Evolutionary conservation across 2,113 vertebrate species (phyloP).

Genomic region (Sturnus vulgaris): DNA sequence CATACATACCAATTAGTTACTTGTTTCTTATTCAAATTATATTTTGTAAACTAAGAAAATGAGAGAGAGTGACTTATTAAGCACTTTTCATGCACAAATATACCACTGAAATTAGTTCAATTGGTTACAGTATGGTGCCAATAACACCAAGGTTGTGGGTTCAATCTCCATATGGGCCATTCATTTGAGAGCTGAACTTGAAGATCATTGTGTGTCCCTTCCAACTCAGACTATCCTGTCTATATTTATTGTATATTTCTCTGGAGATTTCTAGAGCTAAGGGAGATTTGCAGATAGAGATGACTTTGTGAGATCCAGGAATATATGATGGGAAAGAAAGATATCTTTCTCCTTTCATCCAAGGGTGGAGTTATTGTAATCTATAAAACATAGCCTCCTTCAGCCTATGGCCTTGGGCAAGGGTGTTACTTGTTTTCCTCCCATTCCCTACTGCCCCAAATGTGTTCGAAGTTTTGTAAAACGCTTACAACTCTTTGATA

Average conservation of each 20-base stretch:
- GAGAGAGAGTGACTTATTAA: neutral
- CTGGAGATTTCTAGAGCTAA: neutral
- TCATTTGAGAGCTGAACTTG: neutral
- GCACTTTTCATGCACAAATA: neutral
- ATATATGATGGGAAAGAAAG: neutral
- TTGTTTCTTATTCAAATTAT: neutral
- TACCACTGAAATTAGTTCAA: neutral
- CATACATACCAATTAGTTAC: neutral
- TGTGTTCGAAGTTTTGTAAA: constrained; percentile 16
- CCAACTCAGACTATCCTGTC: neutral
- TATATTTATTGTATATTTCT: neutral
- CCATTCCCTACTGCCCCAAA: neutral
- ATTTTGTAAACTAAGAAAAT: neutral
- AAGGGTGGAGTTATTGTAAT: neutral
- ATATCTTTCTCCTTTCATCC: neutral
- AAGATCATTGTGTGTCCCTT: neutral
- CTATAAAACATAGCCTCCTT: neutral
- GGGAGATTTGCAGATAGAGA: neutral
- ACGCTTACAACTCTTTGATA: constrained; percentile 16
- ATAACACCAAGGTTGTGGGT: neutral
- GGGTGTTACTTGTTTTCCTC: neutral
- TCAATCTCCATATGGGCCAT: neutral
- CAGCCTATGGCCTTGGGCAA: neutral
- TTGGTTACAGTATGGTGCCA: neutral
- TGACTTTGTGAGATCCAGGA: neutral